These are phyloP conservation scores for Troides oblongomaculatus DNA, from an alignment of 2,888 invertebrate species.

Conservation along the genomic window DNA sequence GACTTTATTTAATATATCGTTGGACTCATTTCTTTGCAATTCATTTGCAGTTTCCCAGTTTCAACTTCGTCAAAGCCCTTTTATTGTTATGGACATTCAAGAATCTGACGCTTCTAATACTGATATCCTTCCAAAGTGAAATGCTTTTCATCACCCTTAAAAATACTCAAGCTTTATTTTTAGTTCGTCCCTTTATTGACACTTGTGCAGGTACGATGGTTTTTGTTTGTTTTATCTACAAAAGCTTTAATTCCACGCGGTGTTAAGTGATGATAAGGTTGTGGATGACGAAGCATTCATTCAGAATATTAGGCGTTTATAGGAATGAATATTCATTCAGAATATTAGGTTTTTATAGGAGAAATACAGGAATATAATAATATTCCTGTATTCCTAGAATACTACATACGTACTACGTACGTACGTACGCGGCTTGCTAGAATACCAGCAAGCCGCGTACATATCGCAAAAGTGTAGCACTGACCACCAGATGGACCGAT, in stretches of 20 bases:
- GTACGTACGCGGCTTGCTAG: too few species aligned
- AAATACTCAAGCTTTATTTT: constrained; percentile 6
- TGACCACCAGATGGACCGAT: too few species aligned
- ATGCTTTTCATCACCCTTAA: constrained; percentile 7
- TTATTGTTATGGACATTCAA: constrained; percentile 1
- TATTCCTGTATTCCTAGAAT: too few species aligned
- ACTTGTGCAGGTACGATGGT: neutral
- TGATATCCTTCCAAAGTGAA: constrained; percentile 9
- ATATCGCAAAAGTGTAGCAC: too few species aligned
- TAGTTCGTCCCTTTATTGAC: neutral
- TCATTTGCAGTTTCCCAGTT: constrained; percentile 1
- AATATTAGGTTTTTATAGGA: too few species aligned
- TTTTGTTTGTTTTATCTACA: neutral
- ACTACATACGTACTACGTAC: too few species aligned
- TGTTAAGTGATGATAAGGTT: neutral
- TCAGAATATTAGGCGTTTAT: too few species aligned
- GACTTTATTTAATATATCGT: too few species aligned
- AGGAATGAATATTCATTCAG: too few species aligned
- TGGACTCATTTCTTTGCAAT: too few species aligned
- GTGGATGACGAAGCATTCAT: neutral
- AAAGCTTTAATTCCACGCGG: neutral
- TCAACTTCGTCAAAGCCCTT: neutral
- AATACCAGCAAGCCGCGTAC: too few species aligned
- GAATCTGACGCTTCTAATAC: constrained; percentile 2
- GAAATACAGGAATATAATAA: too few species aligned